phyloP scores from a whole-genome alignment of 2,113 vertebrate genomes.

The Falcunculus frontatus region DNA sequence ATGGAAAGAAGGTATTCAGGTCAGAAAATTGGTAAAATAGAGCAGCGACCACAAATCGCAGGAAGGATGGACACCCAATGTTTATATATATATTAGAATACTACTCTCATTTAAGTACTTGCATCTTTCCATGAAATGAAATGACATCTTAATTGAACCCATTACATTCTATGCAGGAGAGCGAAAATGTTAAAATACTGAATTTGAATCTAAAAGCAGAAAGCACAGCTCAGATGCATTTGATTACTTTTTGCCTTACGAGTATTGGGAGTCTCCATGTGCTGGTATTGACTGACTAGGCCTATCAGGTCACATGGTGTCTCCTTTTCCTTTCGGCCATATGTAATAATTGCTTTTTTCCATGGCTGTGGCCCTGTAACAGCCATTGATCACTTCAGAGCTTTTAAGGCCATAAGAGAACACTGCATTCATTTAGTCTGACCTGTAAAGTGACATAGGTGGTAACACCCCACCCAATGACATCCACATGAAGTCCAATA shows the following conservation, averaged over 20 bases:
- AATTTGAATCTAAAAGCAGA: not conserved
- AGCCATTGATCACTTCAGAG: conserved; percentile 19
- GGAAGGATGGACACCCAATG: not conserved
- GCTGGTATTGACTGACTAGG: not conserved
- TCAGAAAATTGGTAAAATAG: not conserved
- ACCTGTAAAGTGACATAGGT: not conserved
- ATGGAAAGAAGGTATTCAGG: not conserved
- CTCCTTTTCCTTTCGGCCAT: not conserved
- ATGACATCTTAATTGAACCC: not conserved
- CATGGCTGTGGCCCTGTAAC: not conserved
- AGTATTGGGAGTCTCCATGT: not conserved
- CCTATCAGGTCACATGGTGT: not conserved
- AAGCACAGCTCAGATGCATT: not conserved
- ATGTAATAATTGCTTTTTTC: not conserved
- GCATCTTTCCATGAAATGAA: not conserved
- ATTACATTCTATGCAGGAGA: not conserved
- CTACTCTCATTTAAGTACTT: not conserved
- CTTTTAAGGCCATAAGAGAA: not conserved
- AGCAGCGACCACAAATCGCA: not conserved
- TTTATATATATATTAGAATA: not conserved
- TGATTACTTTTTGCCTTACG: not conserved
- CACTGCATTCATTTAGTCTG: not conserved
- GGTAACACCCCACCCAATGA: not conserved
- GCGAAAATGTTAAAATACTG: not conserved
- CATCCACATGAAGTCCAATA: not conserved